Base-by-base conservation (phyloP, 2,113 vertebrate species). In the Paratilapia polleni region DNA sequence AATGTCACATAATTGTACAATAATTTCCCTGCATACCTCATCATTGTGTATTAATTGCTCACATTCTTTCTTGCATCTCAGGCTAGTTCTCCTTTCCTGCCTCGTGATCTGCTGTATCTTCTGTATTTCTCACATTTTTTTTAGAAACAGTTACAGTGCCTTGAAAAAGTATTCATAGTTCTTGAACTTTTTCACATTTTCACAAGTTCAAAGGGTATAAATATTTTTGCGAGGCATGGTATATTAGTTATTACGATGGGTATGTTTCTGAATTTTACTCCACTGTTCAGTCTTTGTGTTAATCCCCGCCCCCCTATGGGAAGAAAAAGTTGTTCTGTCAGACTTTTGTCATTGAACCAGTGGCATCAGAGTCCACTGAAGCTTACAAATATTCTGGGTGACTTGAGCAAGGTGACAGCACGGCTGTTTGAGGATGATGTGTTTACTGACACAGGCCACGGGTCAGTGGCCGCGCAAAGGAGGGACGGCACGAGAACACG, bases 371-470 rank as follows among this genome's bases (percentile, higher is more conserved):
- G 17, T 24, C 6, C 70, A 70, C 70, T 2, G 38, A 36, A 47
- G 57, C 62, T n/a, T 19, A 3, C 28, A 41, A 31, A 64, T 0
- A 47, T 38, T 54, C 26, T 22, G 22, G 24, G 22, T 52, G 74
- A 82, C 84, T 81, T 15, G 73, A 74, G 52, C 49, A 6, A 78
- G 73, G 84, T 24, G 81, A 75, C 81, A 36, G 77, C 77, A 2
- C 7, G 31, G 70, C 70, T 47, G 88, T 81, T 84, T 20, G 63
- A 81, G 70, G 85, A 74, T 64, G 82, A 87, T 82, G 88, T 54
- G 85, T 87, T 90, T 70, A 82, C 85, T 90, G 88, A 87, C 80
- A 80, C 14, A 0, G 24, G 8, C 6, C 49, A 58, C 0, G 12
- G 88, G 85, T 87, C 88, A 80, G 76, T 49, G 10, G 6, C 8